Evolutionary conservation across 2,113 vertebrate genomes (phyloP).

Genomic region (Lepus americanus): DNA sequence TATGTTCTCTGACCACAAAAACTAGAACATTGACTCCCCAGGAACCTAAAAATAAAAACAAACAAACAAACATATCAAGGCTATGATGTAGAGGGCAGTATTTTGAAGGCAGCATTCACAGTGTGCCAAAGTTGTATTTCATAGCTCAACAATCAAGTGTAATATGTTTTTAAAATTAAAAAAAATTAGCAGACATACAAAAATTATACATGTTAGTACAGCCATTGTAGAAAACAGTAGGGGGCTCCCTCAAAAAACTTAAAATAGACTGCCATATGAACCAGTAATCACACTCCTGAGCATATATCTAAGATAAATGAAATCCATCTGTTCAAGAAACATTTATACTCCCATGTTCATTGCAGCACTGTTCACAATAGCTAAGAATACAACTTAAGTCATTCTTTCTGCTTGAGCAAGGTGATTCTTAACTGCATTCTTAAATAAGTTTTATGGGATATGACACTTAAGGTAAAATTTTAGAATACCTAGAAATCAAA

Average conservation of each 20-base stretch:
- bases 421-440: neutral
- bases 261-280: too few relatives aligned
- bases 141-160: too few relatives aligned
- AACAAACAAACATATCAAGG: neutral
- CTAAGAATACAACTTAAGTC: neutral
- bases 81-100: neutral
- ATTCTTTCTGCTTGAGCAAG: neutral
- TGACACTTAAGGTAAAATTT: slow-evolving; percentile 5
- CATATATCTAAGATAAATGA: too few relatives aligned
- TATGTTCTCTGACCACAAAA: neutral
- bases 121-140: neutral
- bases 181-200: too few relatives aligned
- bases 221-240: too few relatives aligned
- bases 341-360: too few relatives aligned
- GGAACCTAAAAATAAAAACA: neutral
- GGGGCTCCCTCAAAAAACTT: too few relatives aligned
- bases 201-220: too few relatives aligned
- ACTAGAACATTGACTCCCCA: neutral
- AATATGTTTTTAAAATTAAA: too few relatives aligned
- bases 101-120: neutral
- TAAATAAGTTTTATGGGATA: neutral
- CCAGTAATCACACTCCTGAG: too few relatives aligned
- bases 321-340: too few relatives aligned
- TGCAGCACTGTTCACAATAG: too few relatives aligned
- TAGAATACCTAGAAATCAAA: neutral